Percentiles rank a stretch among this genome's conserved stretches.
These are phyloP conservation scores for Rousettus madagascariensis DNA, from an alignment of 2,797 vertebrate species.

Conservation along the genomic window DNA sequence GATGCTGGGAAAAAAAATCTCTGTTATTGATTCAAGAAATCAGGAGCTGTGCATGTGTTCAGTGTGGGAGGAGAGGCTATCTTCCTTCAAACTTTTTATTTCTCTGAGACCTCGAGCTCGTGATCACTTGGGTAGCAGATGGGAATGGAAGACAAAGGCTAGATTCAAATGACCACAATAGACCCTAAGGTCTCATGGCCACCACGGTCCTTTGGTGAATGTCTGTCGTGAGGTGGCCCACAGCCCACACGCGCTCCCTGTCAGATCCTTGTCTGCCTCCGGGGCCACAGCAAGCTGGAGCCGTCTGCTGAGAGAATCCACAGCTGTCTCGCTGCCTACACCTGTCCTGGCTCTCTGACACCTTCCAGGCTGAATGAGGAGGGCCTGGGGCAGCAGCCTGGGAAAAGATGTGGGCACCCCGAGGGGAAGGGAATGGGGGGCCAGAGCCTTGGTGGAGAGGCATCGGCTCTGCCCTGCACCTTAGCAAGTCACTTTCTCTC, in stretches of 20 bases:
- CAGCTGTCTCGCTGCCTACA: too few relatives aligned
- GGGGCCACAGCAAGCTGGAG: fast-evolving
- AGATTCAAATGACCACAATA: too few relatives aligned
- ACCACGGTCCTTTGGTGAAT: neutral
- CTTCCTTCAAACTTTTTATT: neutral
- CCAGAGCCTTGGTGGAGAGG: neutral
- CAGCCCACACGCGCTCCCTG: fast-evolving
- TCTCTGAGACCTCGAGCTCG: neutral
- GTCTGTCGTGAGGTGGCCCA: too few relatives aligned
- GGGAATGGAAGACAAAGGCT: neutral
- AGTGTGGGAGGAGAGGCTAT: neutral
- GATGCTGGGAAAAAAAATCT: neutral
- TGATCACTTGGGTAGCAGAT: neutral
- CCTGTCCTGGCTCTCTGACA: neutral
- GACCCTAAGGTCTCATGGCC: fast-evolving
- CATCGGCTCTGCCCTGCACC: neutral
- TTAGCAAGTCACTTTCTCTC: neutral
- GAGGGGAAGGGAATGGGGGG: fast-evolving
- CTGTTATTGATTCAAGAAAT: neutral
- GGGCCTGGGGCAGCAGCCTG: too few relatives aligned
- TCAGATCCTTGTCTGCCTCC: neutral
- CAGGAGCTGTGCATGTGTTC: neutral
- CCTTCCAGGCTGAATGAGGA: neutral
- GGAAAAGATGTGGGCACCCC: fast-evolving
- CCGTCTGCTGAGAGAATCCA: neutral